These are phyloP conservation scores for Rhinoraja longicauda DNA, from an alignment of 2,797 vertebrate genomes.

Conservation along the genomic window DNA sequence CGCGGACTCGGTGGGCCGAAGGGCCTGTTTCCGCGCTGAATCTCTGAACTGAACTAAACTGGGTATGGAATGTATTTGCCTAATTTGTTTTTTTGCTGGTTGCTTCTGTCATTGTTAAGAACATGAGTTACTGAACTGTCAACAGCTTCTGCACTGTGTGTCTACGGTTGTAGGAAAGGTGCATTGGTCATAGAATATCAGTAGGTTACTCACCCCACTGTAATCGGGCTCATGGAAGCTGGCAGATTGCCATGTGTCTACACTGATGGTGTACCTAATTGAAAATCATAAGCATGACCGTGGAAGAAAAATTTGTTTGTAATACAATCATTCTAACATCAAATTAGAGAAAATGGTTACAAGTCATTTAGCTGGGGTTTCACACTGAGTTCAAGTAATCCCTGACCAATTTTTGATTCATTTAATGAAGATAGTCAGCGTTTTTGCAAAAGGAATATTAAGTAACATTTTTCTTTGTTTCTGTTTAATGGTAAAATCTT, in stretches of 20 bases:
- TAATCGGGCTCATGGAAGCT: not conserved
- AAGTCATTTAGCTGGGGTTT: constrained; percentile 72
- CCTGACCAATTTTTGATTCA: constrained; percentile 59
- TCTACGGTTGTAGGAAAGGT: no score
- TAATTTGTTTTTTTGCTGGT: not conserved
- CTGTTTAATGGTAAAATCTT: constrained; percentile 50
- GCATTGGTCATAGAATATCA: not conserved
- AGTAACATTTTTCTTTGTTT: constrained; percentile 41
- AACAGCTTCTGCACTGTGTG: not conserved
- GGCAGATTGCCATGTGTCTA: constrained; percentile 48
- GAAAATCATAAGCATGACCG: constrained; percentile 76
- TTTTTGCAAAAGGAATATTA: constrained; percentile 62
- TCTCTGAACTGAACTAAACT: no score
- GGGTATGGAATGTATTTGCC: no score
- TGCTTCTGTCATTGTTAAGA: not conserved
- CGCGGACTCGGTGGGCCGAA: no score
- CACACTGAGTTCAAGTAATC: constrained; percentile 72
- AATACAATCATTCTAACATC: constrained; percentile 70
- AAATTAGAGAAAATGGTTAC: constrained; percentile 74
- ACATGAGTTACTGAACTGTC: not conserved
- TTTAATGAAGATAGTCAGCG: constrained; percentile 60
- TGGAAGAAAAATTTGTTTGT: constrained; percentile 74
- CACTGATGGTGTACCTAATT: constrained; percentile 74
- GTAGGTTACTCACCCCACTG: not conserved
- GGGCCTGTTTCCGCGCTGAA: no score